Evolutionary conservation across 2,113 vertebrate genomes (phyloP).

Genomic region (Myiozetetes cayanensis): DNA sequence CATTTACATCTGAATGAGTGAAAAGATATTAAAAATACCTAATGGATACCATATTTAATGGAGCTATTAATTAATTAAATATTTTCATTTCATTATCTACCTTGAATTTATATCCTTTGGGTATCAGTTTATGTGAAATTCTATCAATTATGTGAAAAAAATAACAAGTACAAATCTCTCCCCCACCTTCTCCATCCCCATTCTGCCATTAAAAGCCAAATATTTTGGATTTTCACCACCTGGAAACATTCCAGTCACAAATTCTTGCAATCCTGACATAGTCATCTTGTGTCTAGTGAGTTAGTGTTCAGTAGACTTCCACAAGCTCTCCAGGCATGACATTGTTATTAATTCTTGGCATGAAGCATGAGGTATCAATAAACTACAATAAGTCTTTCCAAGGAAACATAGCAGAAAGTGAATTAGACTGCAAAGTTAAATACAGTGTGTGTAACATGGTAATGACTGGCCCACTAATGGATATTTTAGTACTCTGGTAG

Average conservation of each 20-base stretch:
- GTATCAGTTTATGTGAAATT: not conserved
- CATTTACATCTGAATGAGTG: not conserved
- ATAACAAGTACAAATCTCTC: not conserved
- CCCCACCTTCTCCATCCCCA: rapidly evolving
- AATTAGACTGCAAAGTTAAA: not conserved
- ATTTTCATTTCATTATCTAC: not conserved
- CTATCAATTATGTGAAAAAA: not conserved
- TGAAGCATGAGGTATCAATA: not conserved
- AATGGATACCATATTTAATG: not conserved
- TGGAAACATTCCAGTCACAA: not conserved
- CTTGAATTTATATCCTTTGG: not conserved
- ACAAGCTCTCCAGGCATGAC: not conserved
- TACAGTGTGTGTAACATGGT: not conserved
- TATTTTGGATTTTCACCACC: not conserved
- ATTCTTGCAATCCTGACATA: not conserved
- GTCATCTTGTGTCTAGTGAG: not conserved
- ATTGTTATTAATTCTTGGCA: not conserved
- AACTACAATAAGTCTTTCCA: not conserved
- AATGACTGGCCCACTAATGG: not conserved
- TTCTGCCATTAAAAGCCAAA: not conserved
- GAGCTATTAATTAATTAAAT: not conserved
- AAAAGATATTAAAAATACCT: conserved; percentile 3
- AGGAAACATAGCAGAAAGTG: not conserved
- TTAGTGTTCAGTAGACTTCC: not conserved
- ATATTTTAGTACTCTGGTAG: not conserved